phyloP scores from a whole-genome alignment of 1,140 invertebrate species.

The Chironomus tepperi region DNA sequence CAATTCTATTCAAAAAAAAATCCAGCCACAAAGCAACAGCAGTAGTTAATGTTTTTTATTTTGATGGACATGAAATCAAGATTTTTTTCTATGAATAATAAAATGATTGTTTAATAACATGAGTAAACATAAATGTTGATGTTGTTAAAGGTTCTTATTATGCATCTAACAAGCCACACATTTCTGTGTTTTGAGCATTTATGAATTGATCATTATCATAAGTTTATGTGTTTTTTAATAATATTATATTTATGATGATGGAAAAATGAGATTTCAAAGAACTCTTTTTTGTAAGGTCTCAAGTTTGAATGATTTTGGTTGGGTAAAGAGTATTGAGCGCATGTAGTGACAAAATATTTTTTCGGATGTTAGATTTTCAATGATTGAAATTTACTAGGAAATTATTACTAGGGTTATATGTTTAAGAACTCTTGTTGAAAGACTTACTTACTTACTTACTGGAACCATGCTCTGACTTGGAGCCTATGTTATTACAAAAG shows the following conservation, averaged over 20 bases:
- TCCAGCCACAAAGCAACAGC: neutral
- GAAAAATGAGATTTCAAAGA: neutral
- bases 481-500: too few relatives aligned
- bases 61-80: neutral
- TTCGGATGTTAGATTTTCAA: too few relatives aligned
- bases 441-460: too few relatives aligned
- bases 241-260: neutral
- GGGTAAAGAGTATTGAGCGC: too few relatives aligned
- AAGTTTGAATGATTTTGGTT: too few relatives aligned
- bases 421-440: too few relatives aligned
- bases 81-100: slow-evolving; percentile 20
- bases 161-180: neutral
- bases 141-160: neutral
- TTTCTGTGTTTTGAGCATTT: neutral
- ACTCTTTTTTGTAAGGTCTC: too few relatives aligned
- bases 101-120: slow-evolving; percentile 23
- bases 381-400: too few relatives aligned
- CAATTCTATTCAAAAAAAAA: neutral
- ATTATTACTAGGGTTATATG: too few relatives aligned
- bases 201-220: neutral
- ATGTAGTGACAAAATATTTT: too few relatives aligned
- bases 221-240: neutral
- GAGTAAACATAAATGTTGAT: slow-evolving; percentile 12
- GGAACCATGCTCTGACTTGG: too few relatives aligned
- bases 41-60: neutral